A percentile compares a stretch with the other conserved stretches of the same genome.
phyloP scores from a whole-genome alignment of 2,888 invertebrate genomes.

The Epirrita christyi region DNA sequence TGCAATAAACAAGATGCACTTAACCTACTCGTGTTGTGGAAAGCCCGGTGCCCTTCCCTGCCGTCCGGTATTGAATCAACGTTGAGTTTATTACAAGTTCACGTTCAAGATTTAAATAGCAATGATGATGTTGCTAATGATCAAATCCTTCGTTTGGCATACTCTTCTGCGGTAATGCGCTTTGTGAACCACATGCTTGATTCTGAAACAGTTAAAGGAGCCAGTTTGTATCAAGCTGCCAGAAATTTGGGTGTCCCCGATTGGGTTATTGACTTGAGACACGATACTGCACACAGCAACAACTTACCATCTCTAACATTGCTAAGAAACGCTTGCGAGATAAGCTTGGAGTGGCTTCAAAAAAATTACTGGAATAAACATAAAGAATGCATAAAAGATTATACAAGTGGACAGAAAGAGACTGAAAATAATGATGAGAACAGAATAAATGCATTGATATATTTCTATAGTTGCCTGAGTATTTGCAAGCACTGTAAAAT shows the following conservation, averaged over 20 bases:
- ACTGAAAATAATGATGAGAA: conserved; percentile 50
- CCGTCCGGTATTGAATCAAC: conserved; percentile 87
- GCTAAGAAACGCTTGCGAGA: conserved; percentile 86
- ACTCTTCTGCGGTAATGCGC: conserved; percentile 87
- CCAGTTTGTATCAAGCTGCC: conserved; percentile 84
- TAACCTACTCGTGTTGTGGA: conserved; percentile 82
- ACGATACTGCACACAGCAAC: conserved; percentile 90
- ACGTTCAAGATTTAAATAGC: conserved; percentile 62
- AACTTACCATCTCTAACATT: conserved; percentile 86
- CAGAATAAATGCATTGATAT: conserved; percentile 62
- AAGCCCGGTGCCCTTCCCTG: conserved; percentile 81
- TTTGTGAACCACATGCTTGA: conserved; percentile 87
- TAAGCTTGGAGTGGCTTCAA: conserved; percentile 88
- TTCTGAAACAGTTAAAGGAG: conserved; percentile 78
- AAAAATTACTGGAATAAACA: conserved; percentile 87
- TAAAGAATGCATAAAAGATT: conserved; percentile 76
- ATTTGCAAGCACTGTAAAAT: conserved; percentile 69
- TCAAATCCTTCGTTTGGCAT: conserved; percentile 83
- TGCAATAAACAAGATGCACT: conserved; percentile 70
- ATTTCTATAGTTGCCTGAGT: conserved; percentile 69
- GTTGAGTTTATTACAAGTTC: conserved; percentile 81
- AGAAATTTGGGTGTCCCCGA: conserved; percentile 88
- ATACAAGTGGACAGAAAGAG: conserved; percentile 55
- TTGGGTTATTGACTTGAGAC: conserved; percentile 92
- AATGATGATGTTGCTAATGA: conserved; percentile 53